Evolutionary conservation across 2,888 invertebrate species (phyloP).

Genomic region (Papilio demoleus): DNA sequence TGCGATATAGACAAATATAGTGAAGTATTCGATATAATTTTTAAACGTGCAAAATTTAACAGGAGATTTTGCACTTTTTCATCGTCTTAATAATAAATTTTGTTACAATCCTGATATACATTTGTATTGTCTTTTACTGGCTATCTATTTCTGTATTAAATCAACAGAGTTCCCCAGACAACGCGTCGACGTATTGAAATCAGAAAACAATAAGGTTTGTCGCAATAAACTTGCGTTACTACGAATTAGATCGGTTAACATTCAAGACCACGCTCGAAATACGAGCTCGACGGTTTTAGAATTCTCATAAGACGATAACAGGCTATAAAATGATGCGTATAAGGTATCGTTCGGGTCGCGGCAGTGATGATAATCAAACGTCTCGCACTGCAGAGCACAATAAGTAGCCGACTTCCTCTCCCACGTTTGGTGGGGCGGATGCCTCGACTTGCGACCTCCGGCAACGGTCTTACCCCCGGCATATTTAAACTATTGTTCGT

Average conservation of each 20-base stretch:
- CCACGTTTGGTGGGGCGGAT: slow-evolving; percentile 78
- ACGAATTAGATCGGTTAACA: slow-evolving; percentile 27
- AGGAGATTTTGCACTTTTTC: too few relatives aligned
- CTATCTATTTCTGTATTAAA: too few relatives aligned
- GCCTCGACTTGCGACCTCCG: slow-evolving; percentile 75
- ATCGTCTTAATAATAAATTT: too few relatives aligned
- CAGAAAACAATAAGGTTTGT: neutral
- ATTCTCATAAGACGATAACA: slow-evolving; percentile 36
- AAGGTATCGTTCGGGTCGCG: slow-evolving; percentile 53
- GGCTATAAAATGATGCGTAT: slow-evolving; percentile 46
- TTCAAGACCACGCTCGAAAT: slow-evolving; percentile 29
- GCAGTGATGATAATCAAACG: slow-evolving; percentile 62
- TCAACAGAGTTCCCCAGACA: neutral
- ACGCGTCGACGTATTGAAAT: slow-evolving; percentile 4
- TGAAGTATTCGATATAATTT: too few relatives aligned
- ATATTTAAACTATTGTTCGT: slow-evolving; percentile 50
- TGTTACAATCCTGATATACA: too few relatives aligned
- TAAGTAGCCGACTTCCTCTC: slow-evolving; percentile 81
- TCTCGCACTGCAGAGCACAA: slow-evolving; percentile 82
- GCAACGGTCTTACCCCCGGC: slow-evolving; percentile 59
- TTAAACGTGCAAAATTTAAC: too few relatives aligned
- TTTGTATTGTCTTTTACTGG: too few relatives aligned
- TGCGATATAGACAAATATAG: too few relatives aligned
- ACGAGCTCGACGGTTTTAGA: slow-evolving; percentile 10
- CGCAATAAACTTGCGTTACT: slow-evolving; percentile 22